phyloP scores from a whole-genome alignment of 2,888 invertebrate genomes.

The Celastrina argiolus region DNA sequence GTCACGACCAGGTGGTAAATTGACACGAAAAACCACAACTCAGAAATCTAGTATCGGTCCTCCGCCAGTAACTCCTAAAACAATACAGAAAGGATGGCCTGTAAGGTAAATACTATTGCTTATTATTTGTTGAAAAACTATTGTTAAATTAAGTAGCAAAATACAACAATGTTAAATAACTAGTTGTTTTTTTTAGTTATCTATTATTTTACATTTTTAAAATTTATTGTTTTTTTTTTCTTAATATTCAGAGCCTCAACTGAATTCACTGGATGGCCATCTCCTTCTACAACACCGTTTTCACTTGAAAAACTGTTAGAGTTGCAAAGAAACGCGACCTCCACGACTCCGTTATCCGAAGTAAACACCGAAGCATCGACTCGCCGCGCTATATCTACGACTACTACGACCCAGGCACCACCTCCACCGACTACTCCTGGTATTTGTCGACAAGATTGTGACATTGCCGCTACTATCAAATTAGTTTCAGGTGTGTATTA shows the following conservation, averaged over 20 bases:
- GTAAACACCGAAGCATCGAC: slow-evolving; percentile 70
- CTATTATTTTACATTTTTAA: no score
- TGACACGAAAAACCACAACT: slow-evolving; percentile 77
- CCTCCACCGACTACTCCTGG: slow-evolving; percentile 89
- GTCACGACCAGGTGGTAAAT: slow-evolving; percentile 84
- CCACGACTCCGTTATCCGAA: slow-evolving; percentile 69
- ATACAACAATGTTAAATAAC: no score
- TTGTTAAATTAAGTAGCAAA: not conserved
- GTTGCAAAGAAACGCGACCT: slow-evolving; percentile 79
- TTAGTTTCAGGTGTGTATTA: slow-evolving; percentile 81
- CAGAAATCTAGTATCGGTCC: slow-evolving; percentile 74
- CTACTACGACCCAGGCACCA: slow-evolving; percentile 83
- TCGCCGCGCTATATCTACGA: slow-evolving; percentile 74
- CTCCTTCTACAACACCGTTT: slow-evolving; percentile 90
- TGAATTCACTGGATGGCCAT: slow-evolving; percentile 94
- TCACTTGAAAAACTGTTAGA: slow-evolving; percentile 89
- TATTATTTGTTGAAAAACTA: not conserved
- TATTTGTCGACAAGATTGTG: slow-evolving; percentile 86
- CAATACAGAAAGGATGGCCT: slow-evolving; percentile 93
- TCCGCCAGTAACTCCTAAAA: slow-evolving; percentile 73
- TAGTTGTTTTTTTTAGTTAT: no score
- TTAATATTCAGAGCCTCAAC: slow-evolving; percentile 82
- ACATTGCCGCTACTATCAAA: slow-evolving; percentile 91
- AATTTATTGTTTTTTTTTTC: not conserved
- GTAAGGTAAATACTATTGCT: slow-evolving; percentile 75